Evolutionary conservation across 2,113 vertebrate genomes (phyloP).

Genomic region (Clinocottus analis): DNA sequence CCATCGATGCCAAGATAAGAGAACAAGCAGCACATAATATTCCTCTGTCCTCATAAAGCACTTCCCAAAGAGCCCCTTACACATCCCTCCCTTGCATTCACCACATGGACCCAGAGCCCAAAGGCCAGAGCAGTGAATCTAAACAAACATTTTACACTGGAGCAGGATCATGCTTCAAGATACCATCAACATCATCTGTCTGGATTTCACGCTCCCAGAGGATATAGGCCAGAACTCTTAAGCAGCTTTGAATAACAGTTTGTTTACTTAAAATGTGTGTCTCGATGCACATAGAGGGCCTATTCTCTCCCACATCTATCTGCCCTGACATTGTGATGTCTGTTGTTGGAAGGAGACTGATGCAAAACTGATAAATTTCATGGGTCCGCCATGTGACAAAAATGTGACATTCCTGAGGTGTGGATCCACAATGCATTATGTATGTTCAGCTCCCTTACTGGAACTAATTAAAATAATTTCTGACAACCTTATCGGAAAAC

Average conservation of each 20-base stretch:
- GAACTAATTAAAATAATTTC: slow-evolving; percentile 95
- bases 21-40: neutral
- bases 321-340: slow-evolving; percentile 80
- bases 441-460: slow-evolving; percentile 83
- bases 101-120: slow-evolving; percentile 21
- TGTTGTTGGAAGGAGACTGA: slow-evolving; percentile 89
- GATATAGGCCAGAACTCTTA: slow-evolving; percentile 81
- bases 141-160: slow-evolving; percentile 72
- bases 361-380: slow-evolving; percentile 94
- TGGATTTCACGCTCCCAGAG: slow-evolving; percentile 83
- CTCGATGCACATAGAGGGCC: slow-evolving; percentile 82
- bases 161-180: slow-evolving; percentile 56
- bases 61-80: slow-evolving; percentile 3
- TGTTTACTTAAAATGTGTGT: slow-evolving; percentile 89
- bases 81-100: slow-evolving; percentile 18
- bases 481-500: slow-evolving; percentile 91
- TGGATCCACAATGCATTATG: slow-evolving; percentile 83
- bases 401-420: slow-evolving; percentile 92
- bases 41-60: neutral
- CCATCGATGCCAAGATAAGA: neutral
- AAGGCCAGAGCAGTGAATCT: slow-evolving; percentile 50
- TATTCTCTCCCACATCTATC: slow-evolving; percentile 84
- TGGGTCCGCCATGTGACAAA: slow-evolving; percentile 92
- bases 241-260: slow-evolving; percentile 91
- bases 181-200: slow-evolving; percentile 74